A percentile compares a stretch with the other conserved stretches of the same genome.
Conservation (phyloP, 2,113 vertebrate genomes). For the Cottus gobio region DNA sequence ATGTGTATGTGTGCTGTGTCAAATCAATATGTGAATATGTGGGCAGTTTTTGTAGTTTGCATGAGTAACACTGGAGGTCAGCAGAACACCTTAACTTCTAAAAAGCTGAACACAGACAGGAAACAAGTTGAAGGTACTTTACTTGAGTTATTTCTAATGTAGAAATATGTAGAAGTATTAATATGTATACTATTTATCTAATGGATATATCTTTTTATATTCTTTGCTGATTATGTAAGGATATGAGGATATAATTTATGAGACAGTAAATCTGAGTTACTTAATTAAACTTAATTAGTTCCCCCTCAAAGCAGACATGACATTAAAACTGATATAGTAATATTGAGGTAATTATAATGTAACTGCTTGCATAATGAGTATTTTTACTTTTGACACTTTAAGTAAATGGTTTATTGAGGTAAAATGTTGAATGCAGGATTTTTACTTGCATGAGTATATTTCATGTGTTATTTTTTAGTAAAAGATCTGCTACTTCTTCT, state of each 20-base stretch:
- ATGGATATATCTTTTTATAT: not conserved
- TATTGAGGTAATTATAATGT: not conserved
- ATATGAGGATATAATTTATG: not conserved
- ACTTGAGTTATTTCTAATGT: not conserved
- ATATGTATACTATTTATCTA: not conserved
- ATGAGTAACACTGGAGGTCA: conserved; percentile 65
- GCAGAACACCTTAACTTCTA: conserved; percentile 27
- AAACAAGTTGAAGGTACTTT: not conserved
- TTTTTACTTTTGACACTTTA: not conserved
- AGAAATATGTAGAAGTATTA: too few relatives aligned
- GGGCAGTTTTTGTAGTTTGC: conserved; percentile 38
- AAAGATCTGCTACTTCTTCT: not conserved
- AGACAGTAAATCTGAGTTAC: too few relatives aligned
- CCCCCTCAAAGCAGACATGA: not conserved
- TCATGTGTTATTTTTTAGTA: not conserved
- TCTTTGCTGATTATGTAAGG: not conserved
- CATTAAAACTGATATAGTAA: not conserved
- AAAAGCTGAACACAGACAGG: not conserved
- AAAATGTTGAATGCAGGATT: not conserved
- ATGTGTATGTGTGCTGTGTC: not conserved
- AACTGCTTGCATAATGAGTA: not conserved
- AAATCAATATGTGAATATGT: not conserved
- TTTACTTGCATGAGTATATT: not conserved
- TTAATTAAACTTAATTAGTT: too few relatives aligned
- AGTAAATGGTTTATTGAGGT: not conserved